Percentiles rank a stretch among this genome's conserved stretches.
Conservation (phyloP, 2,113 vertebrate species). For the Pan paniscus region DNA sequence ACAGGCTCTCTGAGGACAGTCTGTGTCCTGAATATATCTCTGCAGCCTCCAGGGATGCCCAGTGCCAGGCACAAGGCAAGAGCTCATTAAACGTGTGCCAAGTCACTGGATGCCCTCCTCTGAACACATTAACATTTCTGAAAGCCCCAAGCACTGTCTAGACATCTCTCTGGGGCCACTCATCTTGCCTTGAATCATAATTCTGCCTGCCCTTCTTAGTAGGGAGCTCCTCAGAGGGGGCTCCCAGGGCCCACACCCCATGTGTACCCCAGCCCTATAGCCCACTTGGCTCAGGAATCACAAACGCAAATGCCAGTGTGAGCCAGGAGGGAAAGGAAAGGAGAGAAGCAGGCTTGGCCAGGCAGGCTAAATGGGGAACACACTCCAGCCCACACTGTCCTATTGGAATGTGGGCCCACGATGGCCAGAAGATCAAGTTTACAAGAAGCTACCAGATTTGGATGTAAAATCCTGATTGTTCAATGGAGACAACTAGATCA, state of each 20-base stretch:
- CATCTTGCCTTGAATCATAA: neutral
- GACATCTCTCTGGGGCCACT: neutral
- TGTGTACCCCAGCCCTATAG: neutral
- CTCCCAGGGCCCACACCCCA: neutral
- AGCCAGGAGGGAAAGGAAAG: neutral
- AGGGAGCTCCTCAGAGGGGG: neutral
- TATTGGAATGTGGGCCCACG: neutral
- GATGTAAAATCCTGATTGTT: neutral
- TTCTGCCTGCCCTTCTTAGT: neutral
- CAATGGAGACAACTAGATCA: neutral
- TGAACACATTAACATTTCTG: neutral
- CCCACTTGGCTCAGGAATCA: neutral
- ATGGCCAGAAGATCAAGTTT: neutral
- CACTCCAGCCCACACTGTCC: fast-evolving
- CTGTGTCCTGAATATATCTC: neutral
- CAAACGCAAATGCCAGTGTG: fast-evolving
- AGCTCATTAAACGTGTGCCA: neutral
- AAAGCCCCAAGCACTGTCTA: conserved; percentile 3
- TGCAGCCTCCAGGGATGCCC: neutral
- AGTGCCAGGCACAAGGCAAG: neutral
- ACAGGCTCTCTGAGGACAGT: conserved; percentile 5
- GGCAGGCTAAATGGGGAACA: neutral
- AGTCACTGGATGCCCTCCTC: neutral
- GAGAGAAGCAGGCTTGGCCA: neutral
- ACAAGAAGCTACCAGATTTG: neutral